Base-by-base conservation (phyloP, 2,797 vertebrate genomes). In the Atherinosoma microstoma region DNA sequence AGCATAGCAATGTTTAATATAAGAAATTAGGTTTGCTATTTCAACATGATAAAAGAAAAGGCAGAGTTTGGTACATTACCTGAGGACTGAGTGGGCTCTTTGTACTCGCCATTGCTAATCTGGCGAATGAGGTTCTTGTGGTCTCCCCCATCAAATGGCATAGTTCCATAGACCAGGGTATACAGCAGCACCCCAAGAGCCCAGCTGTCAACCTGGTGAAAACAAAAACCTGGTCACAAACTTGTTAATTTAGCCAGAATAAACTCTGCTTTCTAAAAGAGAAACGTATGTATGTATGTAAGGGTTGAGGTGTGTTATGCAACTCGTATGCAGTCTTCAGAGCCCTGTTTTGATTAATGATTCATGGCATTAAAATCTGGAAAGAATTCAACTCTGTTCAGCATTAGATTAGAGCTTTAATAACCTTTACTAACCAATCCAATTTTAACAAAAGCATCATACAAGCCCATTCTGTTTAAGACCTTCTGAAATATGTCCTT, bases 121-220 rank as follows among this genome's bases (percentile, higher is more conserved):
- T 99, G 98, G 76, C 97, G 96, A 88, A 99, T 99, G 85, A 99
- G 96, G 94, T 97, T 99, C 92, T 97, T 99, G 94, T 99, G 97
- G 94, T 99, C 96, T 8, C 97, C 98, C 73, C 98, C 98, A 84
- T 99, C 98, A 72, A 99, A 99, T 27, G 98, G 98, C 98, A 99
- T 99, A 0, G 97, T 98, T 91, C 98, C 98, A 29, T 99, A 99
- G 83, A 99, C 96, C 75, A 99, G 94, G 56, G 98, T 98, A 87
- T 99, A 99, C 88, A 99, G 96, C 90, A 99, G 93, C 76, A 99
- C 98, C 36, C 98, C 98, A n/a, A 99, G 94, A 75, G 98, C 98
- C 98, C 98, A 99, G 94, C 97, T 99, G 93, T 99, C 98, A 90
- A 99, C 98, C 98, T 99, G 86, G 10, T 45, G 47, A 61, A 58